Percentiles rank a stretch among this genome's conserved stretches.
Evolutionary conservation across 2,888 invertebrate species (phyloP).

Genomic region (Campopleginae sp.): DNA sequence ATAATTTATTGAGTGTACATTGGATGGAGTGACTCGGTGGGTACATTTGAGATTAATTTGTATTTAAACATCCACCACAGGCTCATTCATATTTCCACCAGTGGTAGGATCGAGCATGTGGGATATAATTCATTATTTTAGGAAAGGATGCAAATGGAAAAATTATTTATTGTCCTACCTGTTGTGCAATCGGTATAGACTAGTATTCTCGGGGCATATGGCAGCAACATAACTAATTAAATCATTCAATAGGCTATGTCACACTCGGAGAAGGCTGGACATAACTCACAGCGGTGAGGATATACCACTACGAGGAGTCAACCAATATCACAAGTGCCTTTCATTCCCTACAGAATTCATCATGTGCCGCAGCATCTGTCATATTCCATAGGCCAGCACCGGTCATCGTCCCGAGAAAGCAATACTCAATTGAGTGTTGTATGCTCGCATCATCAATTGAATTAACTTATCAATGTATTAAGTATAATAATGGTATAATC

Average conservation of each 20-base stretch:
- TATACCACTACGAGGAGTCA: constrained; percentile 15
- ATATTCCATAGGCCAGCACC: neutral
- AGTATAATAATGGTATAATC: neutral
- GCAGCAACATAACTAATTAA: constrained; percentile 15
- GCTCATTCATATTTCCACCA: neutral
- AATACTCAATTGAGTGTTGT: neutral
- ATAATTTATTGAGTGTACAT: neutral
- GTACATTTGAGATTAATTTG: neutral
- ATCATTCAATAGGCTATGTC: constrained; percentile 17
- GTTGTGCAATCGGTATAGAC: neutral
- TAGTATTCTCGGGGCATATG: constrained; percentile 7
- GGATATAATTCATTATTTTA: neutral
- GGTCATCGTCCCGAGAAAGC: constrained; percentile 6
- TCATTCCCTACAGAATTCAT: constrained; percentile 17
- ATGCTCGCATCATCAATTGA: neutral
- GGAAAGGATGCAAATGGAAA: neutral
- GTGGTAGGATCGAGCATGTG: neutral
- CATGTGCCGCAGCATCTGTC: constrained; percentile 10
- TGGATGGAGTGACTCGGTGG: neutral
- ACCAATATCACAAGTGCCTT: constrained; percentile 19
- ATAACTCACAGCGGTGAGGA: neutral
- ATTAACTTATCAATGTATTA: neutral
- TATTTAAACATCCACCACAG: neutral
- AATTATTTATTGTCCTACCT: constrained; percentile 4
- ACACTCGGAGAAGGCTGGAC: constrained; percentile 17